phyloP scores from a whole-genome alignment of 2,888 invertebrate genomes.

The Rotaria magnacalcarata region DNA sequence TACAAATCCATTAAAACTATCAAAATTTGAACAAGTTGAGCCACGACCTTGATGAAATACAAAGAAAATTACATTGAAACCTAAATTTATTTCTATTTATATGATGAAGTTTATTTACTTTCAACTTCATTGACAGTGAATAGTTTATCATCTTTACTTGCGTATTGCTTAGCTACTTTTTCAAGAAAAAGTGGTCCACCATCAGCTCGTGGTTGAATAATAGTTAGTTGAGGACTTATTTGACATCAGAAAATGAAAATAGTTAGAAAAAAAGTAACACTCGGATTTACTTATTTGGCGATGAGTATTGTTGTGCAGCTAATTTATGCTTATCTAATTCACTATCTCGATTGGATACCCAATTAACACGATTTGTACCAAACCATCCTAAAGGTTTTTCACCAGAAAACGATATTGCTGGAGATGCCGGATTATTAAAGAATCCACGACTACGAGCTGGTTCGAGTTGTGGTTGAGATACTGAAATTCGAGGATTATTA shows the following conservation, averaged over 20 bases:
- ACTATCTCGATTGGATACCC: neutral
- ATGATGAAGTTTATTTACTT: neutral
- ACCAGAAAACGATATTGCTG: neutral
- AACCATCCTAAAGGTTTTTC: conserved; percentile 9
- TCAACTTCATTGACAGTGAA: neutral
- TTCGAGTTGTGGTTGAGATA: neutral
- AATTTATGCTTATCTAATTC: conserved; percentile 2
- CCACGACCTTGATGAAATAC: neutral
- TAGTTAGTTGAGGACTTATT: neutral
- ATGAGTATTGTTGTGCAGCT: neutral
- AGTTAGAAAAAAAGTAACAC: neutral
- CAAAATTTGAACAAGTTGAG: neutral
- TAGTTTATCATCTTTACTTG: neutral
- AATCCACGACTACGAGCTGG: neutral
- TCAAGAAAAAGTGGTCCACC: neutral
- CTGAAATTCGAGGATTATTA: neutral
- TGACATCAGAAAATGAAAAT: neutral
- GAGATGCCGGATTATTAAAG: neutral
- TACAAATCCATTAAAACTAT: conserved; percentile 10
- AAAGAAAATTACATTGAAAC: too few species aligned
- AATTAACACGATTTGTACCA: neutral
- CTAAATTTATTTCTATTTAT: neutral
- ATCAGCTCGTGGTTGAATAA: neutral
- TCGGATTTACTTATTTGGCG: neutral
- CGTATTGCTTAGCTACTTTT: neutral